A percentile compares a stretch with the other conserved stretches of the same genome.
These are phyloP conservation scores for Probosciger aterrimus DNA, from an alignment of 2,113 vertebrate species.

Conservation along the genomic window DNA sequence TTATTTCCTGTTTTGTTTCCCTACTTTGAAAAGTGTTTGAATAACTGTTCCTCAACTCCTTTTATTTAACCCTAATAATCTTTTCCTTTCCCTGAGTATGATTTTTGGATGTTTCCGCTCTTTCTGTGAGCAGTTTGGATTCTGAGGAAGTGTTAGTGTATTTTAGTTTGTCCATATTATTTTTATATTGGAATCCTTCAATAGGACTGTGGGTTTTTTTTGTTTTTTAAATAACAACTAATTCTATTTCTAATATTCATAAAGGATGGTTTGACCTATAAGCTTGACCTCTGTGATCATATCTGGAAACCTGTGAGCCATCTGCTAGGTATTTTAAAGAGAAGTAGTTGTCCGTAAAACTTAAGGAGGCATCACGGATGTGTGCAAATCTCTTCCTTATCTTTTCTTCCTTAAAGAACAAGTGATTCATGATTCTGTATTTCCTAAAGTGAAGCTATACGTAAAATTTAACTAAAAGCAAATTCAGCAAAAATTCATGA, in stretches of 20 bases:
- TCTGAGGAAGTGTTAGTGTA: neutral
- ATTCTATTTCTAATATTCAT: conserved; percentile 22
- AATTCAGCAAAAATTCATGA: neutral
- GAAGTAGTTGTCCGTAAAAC: conserved; percentile 3
- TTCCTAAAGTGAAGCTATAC: neutral
- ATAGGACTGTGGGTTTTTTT: neutral
- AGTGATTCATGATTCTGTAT: neutral
- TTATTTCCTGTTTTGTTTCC: neutral
- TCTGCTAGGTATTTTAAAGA: conserved; percentile 16
- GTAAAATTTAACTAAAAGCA: neutral
- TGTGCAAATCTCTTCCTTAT: neutral
- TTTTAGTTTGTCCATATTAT: neutral
- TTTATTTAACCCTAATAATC: neutral
- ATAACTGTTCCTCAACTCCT: neutral
- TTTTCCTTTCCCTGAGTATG: neutral
- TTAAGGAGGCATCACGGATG: neutral
- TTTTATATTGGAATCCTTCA: neutral
- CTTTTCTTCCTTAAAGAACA: neutral
- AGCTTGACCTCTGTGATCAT: neutral
- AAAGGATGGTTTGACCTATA: conserved; percentile 8
- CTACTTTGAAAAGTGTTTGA: neutral
- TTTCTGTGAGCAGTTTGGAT: neutral
- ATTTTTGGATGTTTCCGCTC: neutral
- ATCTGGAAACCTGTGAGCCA: conserved; percentile 21
- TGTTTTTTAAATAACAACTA: neutral